Percentiles rank a stretch among this genome's conserved stretches.
Conservation (phyloP, 2,113 vertebrate species). For the Chloropsis cyanopogon region DNA sequence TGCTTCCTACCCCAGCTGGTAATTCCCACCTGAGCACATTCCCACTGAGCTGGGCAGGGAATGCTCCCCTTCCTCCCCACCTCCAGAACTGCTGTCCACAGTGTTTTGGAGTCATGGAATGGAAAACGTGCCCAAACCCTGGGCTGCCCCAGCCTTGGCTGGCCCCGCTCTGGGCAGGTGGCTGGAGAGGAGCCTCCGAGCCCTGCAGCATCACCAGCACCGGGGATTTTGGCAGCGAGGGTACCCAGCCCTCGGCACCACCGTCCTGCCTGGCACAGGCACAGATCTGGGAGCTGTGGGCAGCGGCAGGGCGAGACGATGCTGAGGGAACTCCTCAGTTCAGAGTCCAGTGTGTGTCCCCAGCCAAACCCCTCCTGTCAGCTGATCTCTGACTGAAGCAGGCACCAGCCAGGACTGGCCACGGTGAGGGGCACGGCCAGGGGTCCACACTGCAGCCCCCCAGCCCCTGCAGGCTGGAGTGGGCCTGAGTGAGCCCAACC, state of each 20-base stretch:
- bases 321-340: neutral
- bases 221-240: neutral
- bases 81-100: neutral
- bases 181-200: neutral
- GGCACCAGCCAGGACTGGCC: neutral
- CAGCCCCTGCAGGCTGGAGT: accelerated
- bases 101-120: neutral
- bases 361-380: neutral
- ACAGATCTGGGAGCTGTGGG: neutral
- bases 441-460: neutral
- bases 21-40: neutral
- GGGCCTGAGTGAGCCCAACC: accelerated
- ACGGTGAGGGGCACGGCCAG: accelerated
- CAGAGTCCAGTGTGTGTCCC: neutral
- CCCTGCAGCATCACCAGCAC: accelerated
- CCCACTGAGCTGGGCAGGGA: neutral
- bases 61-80: neutral
- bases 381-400: too few species aligned
- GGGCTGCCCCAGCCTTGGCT: neutral
- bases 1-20: neutral
- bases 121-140: neutral
- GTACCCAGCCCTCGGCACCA: accelerated
- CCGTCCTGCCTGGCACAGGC: neutral
- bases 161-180: neutral
- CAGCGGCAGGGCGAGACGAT: neutral